Base-by-base conservation (phyloP, 1,140 invertebrate genomes). In the Aricia agestis region DNA sequence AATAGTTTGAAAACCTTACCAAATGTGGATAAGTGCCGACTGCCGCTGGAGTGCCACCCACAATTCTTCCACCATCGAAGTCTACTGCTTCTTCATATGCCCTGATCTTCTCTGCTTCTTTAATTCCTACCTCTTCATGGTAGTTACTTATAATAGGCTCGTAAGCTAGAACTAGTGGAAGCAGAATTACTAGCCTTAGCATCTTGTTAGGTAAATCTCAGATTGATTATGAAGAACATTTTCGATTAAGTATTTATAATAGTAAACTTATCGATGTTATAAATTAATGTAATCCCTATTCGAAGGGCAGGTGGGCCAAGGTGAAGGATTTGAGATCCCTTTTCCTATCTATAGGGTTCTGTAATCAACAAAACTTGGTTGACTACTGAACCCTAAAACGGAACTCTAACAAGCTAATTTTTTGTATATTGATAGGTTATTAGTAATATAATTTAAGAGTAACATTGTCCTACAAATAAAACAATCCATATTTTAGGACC, bases 41-140 rank as follows among this genome's bases (percentile, higher is more conserved):
- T 9, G 63, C 52, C 10, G 79, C 70, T 1, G 74, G 52, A 0
- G 66, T 63, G 15, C 82, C 82, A 0, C 82, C 79, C 7, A 76
- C 75, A 66, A 83, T 82, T 61, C 82, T 78, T 66, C 68, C 66
- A 31, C 79, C 79, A 36, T 80, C 79, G 41, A 82, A 78, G 45
- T 78, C 77, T 1, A 69, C 66, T 2, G 82, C 78, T 18, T 73
- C 72, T 19, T 78, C 77, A 9, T 71, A 68, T 3, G 31, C 45
- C 52, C 70, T 74, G 45, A 84, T 74, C 9, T 71, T 71, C 9
- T 61, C 72, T 0, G 77, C 78, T n/a, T 75, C 67, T 0, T 69
- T 66, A 10, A 84, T 76, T 36, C 82, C 82, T 2, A 77, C 65
- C 1, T 61, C 63, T n/a, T 77, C 75, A 68, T 84, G 82, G 72